Evolutionary conservation across 2,888 invertebrate species (phyloP).

Genomic region (Liodrosophila aerea): DNA sequence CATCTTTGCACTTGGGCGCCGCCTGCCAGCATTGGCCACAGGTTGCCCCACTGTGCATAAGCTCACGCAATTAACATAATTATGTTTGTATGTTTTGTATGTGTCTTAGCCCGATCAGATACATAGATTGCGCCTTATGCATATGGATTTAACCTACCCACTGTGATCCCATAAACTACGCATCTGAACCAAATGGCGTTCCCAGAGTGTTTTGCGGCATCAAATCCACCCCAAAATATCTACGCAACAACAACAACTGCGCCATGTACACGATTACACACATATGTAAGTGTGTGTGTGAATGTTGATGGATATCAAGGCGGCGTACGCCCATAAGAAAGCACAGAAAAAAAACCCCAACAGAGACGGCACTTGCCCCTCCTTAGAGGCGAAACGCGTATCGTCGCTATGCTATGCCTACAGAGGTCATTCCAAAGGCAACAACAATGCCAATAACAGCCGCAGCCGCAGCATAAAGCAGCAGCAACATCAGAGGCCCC

Average conservation of each 20-base stretch:
- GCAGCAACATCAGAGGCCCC: constrained; percentile 35
- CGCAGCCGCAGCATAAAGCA: constrained; percentile 52
- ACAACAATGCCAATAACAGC: constrained; percentile 70
- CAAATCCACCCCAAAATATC: constrained; percentile 62
- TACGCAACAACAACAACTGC: constrained; percentile 29
- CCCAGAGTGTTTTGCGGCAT: constrained; percentile 34
- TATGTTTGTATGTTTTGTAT: too few relatives aligned
- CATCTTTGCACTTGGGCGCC: constrained; percentile 61
- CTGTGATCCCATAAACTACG: constrained; percentile 40
- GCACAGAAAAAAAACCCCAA: constrained; percentile 14
- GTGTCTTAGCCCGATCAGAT: background rate
- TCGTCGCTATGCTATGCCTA: constrained; percentile 54
- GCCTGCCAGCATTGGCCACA: constrained; percentile 21
- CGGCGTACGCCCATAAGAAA: constrained; percentile 39
- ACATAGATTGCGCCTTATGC: background rate
- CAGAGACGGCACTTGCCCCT: constrained; percentile 17
- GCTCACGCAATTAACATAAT: constrained; percentile 7
- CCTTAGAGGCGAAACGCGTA: constrained; percentile 1
- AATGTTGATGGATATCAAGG: constrained; percentile 48
- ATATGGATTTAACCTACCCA: constrained; percentile 7
- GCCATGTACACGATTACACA: constrained; percentile 8
- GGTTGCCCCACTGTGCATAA: constrained; percentile 23
- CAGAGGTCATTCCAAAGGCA: constrained; percentile 81
- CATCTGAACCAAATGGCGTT: constrained; percentile 54
- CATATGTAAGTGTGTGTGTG: constrained; percentile 1